Evolutionary conservation across 2,888 invertebrate species (phyloP), one percentile per base, ranked within the genome.

Genomic region (Spicauda simplicius): DNA sequence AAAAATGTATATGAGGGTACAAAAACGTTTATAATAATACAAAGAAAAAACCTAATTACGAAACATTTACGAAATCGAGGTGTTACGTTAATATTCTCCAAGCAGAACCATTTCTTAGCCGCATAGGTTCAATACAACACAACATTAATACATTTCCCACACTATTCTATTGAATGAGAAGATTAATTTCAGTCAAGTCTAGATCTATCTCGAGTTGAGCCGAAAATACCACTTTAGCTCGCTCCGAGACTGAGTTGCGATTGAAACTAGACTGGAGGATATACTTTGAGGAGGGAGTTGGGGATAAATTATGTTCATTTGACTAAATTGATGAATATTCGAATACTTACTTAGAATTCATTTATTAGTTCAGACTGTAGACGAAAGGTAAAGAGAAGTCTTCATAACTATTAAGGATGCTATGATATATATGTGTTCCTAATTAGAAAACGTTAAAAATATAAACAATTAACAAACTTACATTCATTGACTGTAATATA

Each of bases 131-230:
- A 37, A 33, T 37, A 50, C 50, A 18, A 18, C 18, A 8, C 10
- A 18, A 77, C 78, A 81, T 84, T 86, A 86, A 85, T 89, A 77
- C 75, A 76, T 75, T 76, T 75, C 75, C 73, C 71, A 76, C 75
- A 66, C 74, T 70, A 76, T 77, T 77, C 75, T 70, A 76, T 77
- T 77, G 76, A 77, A 73, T 72, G 80, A 77, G 80, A 82, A 86
- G 88, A 91, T 91, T 91, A 92, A 92, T 90, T 90, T 85, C 85
- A 82, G 73, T 37, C 81, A 77, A 88, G 86, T 84, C 87, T 84
- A 84, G 89, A 88, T 86, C 84, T 84, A 82, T 80, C 85, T 86
- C 85, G 79, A 84, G 81, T 82, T 78, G 83, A 80, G 78, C 78
- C 87, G 83, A 88, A 86, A 86, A 86, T 84, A 86, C 88, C 87